These are phyloP conservation scores for Myotis brandtii DNA, from an alignment of 2,113 vertebrate species.

Conservation along the genomic window DNA sequence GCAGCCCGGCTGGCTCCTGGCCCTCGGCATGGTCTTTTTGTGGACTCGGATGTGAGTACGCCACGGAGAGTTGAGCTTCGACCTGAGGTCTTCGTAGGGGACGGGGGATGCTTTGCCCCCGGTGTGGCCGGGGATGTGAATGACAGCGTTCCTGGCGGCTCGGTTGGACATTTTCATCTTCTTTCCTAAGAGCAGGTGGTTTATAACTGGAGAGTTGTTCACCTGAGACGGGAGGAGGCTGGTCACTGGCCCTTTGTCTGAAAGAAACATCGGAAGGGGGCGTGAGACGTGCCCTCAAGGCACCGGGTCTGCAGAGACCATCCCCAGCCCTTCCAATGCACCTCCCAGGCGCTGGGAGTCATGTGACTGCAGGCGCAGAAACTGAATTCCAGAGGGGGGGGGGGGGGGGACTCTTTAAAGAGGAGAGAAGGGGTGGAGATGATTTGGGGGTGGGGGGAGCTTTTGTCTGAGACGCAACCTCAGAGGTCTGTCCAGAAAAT, in stretches of 20 bases:
- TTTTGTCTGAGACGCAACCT: background rate
- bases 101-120: conserved; percentile 81
- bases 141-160: conserved; percentile 86
- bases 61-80: conserved; percentile 93
- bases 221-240: conserved; percentile 95
- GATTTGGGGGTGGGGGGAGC: background rate
- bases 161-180: conserved; percentile 88
- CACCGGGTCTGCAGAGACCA: rapidly evolving
- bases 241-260: conserved; percentile 96
- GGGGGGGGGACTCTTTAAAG: background rate
- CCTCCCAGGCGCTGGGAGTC: background rate
- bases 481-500: background rate
- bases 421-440: background rate
- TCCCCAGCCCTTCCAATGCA: rapidly evolving
- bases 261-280: conserved; percentile 77
- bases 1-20: conserved; percentile 91
- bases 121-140: conserved; percentile 86
- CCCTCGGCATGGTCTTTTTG: conserved; percentile 90
- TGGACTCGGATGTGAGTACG: conserved; percentile 94
- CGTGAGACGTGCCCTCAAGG: background rate
- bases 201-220: conserved; percentile 94
- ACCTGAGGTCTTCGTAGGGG: conserved; percentile 86
- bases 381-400: conserved; percentile 1
- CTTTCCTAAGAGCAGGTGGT: conserved; percentile 97
- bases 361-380: conserved; percentile 56